These are phyloP conservation scores for Nephrotoma flavescens DNA, from an alignment of 2,888 invertebrate genomes.

Conservation along the genomic window DNA sequence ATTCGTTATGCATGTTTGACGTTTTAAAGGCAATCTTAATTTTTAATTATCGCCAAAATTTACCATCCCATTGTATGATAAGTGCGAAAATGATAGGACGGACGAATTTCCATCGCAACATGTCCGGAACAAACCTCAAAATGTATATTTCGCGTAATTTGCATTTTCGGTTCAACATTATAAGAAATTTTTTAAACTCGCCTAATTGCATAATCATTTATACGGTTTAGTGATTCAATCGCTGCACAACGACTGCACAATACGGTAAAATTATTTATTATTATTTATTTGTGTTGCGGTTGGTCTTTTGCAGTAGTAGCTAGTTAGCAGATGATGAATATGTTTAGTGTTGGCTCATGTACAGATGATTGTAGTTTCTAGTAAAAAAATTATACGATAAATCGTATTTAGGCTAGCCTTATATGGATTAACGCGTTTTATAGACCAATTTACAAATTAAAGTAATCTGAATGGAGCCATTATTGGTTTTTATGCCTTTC, in stretches of 20 bases:
- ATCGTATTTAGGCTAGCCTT: neutral
- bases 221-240: neutral
- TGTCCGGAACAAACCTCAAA: neutral
- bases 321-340: neutral
- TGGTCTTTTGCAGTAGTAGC: neutral
- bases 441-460: neutral
- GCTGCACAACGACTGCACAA: neutral
- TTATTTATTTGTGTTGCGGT: neutral
- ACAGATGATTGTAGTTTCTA: neutral
- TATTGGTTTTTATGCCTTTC: neutral
- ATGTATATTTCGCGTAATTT: neutral
- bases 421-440: neutral
- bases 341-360: neutral
- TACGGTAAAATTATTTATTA: neutral
- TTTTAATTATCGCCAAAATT: neutral
- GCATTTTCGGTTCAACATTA: neutral
- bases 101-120: no score
- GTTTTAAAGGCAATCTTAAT: neutral
- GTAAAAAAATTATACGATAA: no score
- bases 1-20: neutral
- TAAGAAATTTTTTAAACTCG: neutral
- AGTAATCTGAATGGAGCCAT: neutral
- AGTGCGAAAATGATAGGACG: neutral
- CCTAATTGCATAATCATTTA: neutral
- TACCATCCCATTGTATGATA: neutral